Evolutionary conservation across 2,797 vertebrate genomes (phyloP).

Genomic region (Crenuchus spilurus): DNA sequence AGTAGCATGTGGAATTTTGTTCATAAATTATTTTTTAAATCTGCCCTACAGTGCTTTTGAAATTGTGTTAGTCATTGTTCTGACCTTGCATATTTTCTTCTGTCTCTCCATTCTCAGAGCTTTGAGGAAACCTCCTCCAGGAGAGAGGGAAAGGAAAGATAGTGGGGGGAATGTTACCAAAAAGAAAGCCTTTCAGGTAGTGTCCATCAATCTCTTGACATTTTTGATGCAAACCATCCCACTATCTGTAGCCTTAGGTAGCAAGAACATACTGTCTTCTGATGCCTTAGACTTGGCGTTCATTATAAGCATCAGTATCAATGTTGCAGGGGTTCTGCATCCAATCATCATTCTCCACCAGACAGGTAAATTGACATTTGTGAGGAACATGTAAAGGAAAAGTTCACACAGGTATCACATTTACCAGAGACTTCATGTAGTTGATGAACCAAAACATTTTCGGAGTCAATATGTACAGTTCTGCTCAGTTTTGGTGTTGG

Average conservation of each 20-base stretch:
- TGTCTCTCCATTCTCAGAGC: slow-evolving; percentile 23
- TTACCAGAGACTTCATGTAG: too few relatives aligned
- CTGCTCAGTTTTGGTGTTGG: too few relatives aligned
- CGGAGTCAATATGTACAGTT: too few relatives aligned
- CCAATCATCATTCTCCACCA: neutral
- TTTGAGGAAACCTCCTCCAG: slow-evolving; percentile 7
- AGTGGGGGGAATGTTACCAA: neutral
- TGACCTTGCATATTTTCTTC: neutral
- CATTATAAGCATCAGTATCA: neutral
- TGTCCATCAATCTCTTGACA: slow-evolving; percentile 8
- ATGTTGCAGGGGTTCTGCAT: neutral
- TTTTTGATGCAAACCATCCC: slow-evolving; percentile 15
- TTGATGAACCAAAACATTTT: too few relatives aligned
- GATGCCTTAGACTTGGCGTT: neutral
- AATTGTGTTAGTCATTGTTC: neutral
- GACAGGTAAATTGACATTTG: slow-evolving; percentile 7
- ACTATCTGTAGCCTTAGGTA: neutral
- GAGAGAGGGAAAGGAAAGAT: neutral
- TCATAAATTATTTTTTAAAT: neutral
- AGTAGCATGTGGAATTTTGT: neutral
- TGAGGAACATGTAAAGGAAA: too few relatives aligned
- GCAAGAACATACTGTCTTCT: neutral
- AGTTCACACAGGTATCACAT: too few relatives aligned
- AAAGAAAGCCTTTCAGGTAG: slow-evolving; percentile 1
- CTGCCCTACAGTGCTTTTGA: neutral